Base-by-base conservation (phyloP, 2,888 invertebrate species). In the Cerastoderma edule region DNA sequence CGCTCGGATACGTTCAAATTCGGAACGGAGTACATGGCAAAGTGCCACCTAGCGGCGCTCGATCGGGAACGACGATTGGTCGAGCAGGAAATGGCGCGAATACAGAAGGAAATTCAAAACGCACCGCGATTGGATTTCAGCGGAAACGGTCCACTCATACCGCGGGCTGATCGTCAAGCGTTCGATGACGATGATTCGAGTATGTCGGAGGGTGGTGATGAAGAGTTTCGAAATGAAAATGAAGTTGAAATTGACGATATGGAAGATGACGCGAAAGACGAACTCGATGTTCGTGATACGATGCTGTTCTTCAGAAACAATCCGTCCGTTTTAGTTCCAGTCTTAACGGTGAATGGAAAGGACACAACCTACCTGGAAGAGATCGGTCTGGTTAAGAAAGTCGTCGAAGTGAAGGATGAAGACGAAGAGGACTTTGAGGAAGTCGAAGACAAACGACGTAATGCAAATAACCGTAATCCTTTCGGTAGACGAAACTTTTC, bases 51-150 rank as follows among this genome's bases (percentile, higher is more conserved):
- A 0, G 79, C 80, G 1, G 76, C 70, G 6, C 68, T 86, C 0
- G 81, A 78, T 54, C 76, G 77, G 22, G 81, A 84, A 70, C 79
- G 77, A 39, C 73, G 60, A 50, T 54, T 81, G 6, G 77, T 85
- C n/a, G 77, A 82, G 67, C 80, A 77, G 53, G 85, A 85, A 53
- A 73, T 84, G 2, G 83, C 75, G 27, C 68, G 83, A 46, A 83
- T 83, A 30, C 72, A 78, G 13, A 69, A 78, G 71, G 81, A 78
- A 1, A 70, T 81, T 0, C 73, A 81, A 48, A 70, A 67, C 30
- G 56, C 53, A n/a, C 75, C 78, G 19, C 66, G 68, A 30, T 27
- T 67, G 3, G 39, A 75, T 24, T 5, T 19, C 4, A n/a, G 24
- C n/a, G 19, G 39, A 35, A n/a, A 46, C 5, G 33, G 8, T 22